phyloP scores from a whole-genome alignment of 2,888 invertebrate genomes.

The Ceriagrion tenellum region DNA sequence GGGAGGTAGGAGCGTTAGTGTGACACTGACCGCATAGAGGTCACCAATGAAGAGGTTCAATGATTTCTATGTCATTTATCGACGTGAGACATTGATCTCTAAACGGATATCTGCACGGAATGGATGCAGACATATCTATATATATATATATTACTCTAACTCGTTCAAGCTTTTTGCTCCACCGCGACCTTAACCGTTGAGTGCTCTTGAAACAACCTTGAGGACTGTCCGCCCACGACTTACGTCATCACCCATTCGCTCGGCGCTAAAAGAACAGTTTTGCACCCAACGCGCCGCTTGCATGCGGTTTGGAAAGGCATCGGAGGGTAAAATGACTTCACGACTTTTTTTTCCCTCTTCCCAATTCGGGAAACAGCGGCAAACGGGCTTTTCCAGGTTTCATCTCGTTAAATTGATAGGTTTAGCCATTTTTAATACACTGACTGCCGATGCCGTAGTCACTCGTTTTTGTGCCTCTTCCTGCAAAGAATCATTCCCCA shows the following conservation, averaged over 20 bases:
- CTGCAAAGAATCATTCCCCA: too few relatives aligned
- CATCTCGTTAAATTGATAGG: too few relatives aligned
- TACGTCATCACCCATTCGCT: background rate
- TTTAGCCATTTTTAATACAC: too few relatives aligned
- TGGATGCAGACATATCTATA: background rate
- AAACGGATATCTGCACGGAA: background rate
- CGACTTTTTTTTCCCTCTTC: background rate
- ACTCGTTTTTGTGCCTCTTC: too few relatives aligned
- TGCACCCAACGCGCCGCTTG: background rate
- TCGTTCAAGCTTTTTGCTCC: background rate
- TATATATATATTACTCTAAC: too few relatives aligned
- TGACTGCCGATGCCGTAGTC: too few relatives aligned
- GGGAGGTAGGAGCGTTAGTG: too few relatives aligned
- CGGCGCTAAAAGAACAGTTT: background rate
- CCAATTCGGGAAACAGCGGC: too few relatives aligned
- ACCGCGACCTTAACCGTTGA: background rate
- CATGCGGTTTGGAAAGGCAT: background rate
- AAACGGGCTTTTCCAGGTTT: too few relatives aligned
- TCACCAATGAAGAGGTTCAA: background rate
- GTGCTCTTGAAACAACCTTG: conserved; percentile 4
- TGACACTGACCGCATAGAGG: background rate
- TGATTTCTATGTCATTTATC: background rate
- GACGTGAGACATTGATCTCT: background rate
- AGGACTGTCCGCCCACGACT: background rate
- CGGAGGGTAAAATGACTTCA: background rate